phyloP scores from a whole-genome alignment of 37 sponge, comb jelly and placozoan genomes.

The Ianthella basta region DNA sequence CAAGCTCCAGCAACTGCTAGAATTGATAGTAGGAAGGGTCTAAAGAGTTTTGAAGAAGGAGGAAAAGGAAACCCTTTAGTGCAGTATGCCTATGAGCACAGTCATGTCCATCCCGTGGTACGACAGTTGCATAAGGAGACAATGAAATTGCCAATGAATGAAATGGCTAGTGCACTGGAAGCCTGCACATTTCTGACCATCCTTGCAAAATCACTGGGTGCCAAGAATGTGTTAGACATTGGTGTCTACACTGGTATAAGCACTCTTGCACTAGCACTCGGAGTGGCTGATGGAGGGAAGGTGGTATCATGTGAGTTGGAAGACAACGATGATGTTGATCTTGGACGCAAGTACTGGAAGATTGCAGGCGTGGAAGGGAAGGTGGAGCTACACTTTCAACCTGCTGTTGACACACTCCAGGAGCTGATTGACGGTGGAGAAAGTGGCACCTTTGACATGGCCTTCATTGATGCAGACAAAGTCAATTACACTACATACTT shows the following conservation, averaged over 20 bases:
- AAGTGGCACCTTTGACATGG: slow-evolving; percentile 77
- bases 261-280: slow-evolving; percentile 75
- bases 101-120: neutral
- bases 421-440: slow-evolving; percentile 79
- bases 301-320: slow-evolving; percentile 86
- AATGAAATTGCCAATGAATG: neutral
- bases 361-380: slow-evolving; percentile 75
- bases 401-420: slow-evolving; percentile 75
- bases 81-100: slow-evolving; percentile 1
- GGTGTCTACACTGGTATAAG: slow-evolving; percentile 87
- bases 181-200: slow-evolving; percentile 57
- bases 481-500: slow-evolving; percentile 63
- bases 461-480: slow-evolving; percentile 91
- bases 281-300: slow-evolving; percentile 69
- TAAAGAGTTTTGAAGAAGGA: neutral
- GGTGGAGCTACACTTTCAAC: slow-evolving; percentile 77
- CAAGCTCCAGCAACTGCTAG: neutral
- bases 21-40: too few species aligned
- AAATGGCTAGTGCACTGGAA: slow-evolving; percentile 71
- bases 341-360: slow-evolving; percentile 78
- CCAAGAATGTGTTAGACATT: slow-evolving; percentile 75
- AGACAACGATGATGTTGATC: slow-evolving; percentile 47
- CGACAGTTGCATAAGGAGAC: slow-evolving; percentile 9
- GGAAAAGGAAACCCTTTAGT: neutral
- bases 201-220: slow-evolving; percentile 52